Conservation (phyloP, 2,888 invertebrate genomes). For the Nasonovia ribisnigri region DNA sequence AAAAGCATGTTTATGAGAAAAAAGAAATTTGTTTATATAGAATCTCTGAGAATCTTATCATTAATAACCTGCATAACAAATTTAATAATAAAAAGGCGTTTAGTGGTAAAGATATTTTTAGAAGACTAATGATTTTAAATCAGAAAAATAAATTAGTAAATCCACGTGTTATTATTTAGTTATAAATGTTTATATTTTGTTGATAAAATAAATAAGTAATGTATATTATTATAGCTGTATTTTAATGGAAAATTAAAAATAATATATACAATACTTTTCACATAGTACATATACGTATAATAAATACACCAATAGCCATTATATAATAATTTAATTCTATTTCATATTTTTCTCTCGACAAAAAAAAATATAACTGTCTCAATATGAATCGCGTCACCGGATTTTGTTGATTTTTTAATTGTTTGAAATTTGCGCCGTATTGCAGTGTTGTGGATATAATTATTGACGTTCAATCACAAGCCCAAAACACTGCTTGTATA, state of each 20-base stretch:
- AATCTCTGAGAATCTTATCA: not conserved
- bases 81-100: not conserved
- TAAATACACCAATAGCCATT: not conserved
- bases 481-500: slow-evolving; percentile 12
- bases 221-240: not conserved
- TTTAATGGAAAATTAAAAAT: not conserved
- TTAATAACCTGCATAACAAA: not conserved
- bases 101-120: not conserved
- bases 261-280: not conserved
- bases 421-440: not conserved
- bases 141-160: not conserved
- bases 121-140: not conserved
- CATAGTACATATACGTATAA: not conserved
- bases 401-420: not conserved
- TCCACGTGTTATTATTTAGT: not conserved
- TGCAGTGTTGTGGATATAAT: slow-evolving; percentile 49
- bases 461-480: slow-evolving; percentile 20
- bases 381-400: not conserved
- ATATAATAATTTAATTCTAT: no score
- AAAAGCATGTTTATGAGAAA: not conserved
- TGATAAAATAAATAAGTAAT: not conserved
- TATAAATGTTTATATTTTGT: not conserved
- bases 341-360: not conserved
- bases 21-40: not conserved
- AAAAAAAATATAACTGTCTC: not conserved